Conservation (phyloP, 2,113 vertebrate genomes). For the Apus apus region DNA sequence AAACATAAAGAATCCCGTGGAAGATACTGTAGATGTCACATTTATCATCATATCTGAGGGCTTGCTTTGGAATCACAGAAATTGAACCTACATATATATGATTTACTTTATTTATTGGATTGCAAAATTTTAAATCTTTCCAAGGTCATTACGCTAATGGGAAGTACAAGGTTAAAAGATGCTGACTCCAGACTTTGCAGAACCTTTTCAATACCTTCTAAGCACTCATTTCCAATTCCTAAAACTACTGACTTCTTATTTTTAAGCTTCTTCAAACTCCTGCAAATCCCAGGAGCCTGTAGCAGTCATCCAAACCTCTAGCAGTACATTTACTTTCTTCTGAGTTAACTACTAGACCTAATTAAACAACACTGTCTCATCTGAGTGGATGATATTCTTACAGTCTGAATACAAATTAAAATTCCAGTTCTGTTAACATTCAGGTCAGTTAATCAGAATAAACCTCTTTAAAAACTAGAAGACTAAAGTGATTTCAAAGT, state of each 20-base stretch:
- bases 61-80: constrained; percentile 31
- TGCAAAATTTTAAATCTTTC: constrained; percentile 30
- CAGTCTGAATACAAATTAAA: constrained; percentile 80
- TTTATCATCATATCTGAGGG: background rate
- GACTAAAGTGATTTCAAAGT: constrained; percentile 79
- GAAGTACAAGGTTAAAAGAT: constrained; percentile 17
- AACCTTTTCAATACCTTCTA: constrained; percentile 23
- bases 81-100: background rate
- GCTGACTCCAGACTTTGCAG: constrained; percentile 16
- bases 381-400: constrained; percentile 64
- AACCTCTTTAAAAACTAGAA: constrained; percentile 67
- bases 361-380: constrained; percentile 78
- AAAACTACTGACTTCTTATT: constrained; percentile 59
- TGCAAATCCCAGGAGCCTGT: constrained; percentile 60
- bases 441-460: constrained; percentile 76
- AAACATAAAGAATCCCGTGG: background rate
- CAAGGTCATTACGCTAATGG: constrained; percentile 40
- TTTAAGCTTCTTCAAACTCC: constrained; percentile 67
- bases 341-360: constrained; percentile 79
- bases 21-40: background rate
- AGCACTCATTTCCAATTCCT: constrained; percentile 47
- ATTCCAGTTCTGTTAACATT: constrained; percentile 72
- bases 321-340: constrained; percentile 69
- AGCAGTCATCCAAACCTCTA: constrained; percentile 48
- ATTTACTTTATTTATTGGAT: constrained; percentile 48